Evolutionary conservation across 2,888 invertebrate genomes (phyloP).

Genomic region (Macropis europaea): DNA sequence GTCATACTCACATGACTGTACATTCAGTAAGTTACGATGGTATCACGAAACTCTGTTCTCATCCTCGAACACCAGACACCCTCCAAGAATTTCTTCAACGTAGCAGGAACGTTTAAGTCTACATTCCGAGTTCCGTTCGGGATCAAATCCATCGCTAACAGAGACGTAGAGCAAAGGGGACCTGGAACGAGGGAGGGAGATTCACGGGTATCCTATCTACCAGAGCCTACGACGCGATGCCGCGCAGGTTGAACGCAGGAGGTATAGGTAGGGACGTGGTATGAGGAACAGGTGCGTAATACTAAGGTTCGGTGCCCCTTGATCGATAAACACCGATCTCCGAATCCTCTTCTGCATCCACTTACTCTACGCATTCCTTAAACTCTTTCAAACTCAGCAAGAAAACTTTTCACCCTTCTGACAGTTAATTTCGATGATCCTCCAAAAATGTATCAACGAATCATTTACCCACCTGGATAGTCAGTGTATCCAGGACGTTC

Average conservation of each 20-base stretch:
- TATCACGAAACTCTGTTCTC: too few species aligned
- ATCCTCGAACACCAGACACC: too few species aligned
- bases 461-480: background rate
- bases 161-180: conserved; percentile 81
- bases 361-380: background rate
- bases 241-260: conserved; percentile 77
- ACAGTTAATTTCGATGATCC: background rate
- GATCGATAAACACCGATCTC: conserved; percentile 38
- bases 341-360: background rate
- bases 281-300: conserved; percentile 73
- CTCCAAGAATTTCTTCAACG: too few species aligned
- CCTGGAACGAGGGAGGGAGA: conserved; percentile 68
- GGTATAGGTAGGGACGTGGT: conserved; percentile 72
- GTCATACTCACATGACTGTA: too few species aligned
- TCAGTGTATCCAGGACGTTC: background rate
- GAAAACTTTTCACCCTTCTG: background rate
- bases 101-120: background rate
- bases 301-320: conserved; percentile 47
- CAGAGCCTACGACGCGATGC: conserved; percentile 68
- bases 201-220: conserved; percentile 70
- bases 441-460: background rate
- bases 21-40: too few species aligned
- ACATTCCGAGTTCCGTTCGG: background rate
- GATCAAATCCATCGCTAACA: conserved; percentile 68
- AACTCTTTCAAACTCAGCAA: background rate